Evolutionary conservation across 1,140 invertebrate genomes (phyloP).

Genomic region (Drosophila leontia): DNA sequence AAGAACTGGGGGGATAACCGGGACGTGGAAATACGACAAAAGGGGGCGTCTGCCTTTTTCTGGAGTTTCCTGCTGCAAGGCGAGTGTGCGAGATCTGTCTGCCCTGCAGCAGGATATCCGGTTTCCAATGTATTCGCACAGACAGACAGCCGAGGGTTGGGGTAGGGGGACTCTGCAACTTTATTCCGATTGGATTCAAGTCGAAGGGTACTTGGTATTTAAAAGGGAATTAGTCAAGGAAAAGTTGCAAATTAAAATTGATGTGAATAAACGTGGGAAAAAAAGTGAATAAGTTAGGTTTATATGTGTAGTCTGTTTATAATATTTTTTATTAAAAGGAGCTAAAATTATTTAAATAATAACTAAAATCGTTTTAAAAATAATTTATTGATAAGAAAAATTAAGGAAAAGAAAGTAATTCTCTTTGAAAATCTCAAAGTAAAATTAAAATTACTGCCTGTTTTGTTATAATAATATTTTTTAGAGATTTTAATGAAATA

Average conservation of each 20-base stretch:
- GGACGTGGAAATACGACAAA: constrained; percentile 8
- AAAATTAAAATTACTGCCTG: too few relatives aligned
- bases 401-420: too few relatives aligned
- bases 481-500: too few relatives aligned
- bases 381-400: fast-evolving
- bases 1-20: constrained; percentile 43
- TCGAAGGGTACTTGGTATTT: constrained; percentile 1
- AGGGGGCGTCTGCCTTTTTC: constrained; percentile 10
- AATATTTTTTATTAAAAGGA: background rate
- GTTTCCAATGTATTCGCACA: constrained; percentile 62
- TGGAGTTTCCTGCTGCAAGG: constrained; percentile 53
- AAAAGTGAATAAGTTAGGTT: background rate
- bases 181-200: constrained; percentile 11
- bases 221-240: background rate
- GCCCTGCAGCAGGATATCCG: constrained; percentile 77
- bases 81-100: constrained; percentile 47
- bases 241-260: constrained; percentile 11
- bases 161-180: background rate
- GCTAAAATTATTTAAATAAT: background rate
- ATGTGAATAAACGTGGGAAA: background rate
- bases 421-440: too few relatives aligned
- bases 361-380: background rate
- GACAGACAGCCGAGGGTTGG: constrained; percentile 49
- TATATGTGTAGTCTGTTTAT: fast-evolving
- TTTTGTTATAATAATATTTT: too few relatives aligned